phyloP scores from a whole-genome alignment of 2,113 vertebrate species.

The Zosterops lateralis region DNA sequence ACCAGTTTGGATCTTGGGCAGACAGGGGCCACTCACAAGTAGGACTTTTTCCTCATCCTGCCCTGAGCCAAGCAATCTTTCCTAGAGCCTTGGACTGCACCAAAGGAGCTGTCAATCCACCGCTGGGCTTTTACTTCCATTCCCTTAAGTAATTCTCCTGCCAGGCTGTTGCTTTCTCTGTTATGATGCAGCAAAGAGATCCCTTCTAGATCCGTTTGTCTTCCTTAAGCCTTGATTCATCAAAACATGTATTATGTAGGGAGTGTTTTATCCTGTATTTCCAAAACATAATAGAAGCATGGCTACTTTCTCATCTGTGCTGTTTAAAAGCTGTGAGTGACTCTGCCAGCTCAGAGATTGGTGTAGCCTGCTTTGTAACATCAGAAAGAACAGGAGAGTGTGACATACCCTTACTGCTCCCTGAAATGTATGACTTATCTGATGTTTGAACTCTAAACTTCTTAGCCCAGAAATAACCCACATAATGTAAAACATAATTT shows the following conservation, averaged over 20 bases:
- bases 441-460: background rate
- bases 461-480: background rate
- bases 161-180: background rate
- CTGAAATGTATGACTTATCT: background rate
- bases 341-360: background rate
- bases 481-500: background rate
- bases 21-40: background rate
- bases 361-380: background rate
- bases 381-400: background rate
- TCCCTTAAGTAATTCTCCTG: background rate
- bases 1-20: background rate
- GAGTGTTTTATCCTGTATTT: constrained; percentile 38
- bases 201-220: background rate
- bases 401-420: background rate
- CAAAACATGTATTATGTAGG: constrained; percentile 28
- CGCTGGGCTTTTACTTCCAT: background rate
- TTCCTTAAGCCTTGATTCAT: constrained; percentile 24
- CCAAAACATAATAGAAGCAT: constrained; percentile 20
- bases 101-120: background rate
- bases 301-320: background rate
- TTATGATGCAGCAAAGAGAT: background rate
- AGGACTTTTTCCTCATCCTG: background rate
- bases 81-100: background rate
- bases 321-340: background rate
- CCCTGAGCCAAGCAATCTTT: background rate